Evolutionary conservation across 2,113 vertebrate genomes (phyloP).

Genomic region (Erpornis zantholeuca): DNA sequence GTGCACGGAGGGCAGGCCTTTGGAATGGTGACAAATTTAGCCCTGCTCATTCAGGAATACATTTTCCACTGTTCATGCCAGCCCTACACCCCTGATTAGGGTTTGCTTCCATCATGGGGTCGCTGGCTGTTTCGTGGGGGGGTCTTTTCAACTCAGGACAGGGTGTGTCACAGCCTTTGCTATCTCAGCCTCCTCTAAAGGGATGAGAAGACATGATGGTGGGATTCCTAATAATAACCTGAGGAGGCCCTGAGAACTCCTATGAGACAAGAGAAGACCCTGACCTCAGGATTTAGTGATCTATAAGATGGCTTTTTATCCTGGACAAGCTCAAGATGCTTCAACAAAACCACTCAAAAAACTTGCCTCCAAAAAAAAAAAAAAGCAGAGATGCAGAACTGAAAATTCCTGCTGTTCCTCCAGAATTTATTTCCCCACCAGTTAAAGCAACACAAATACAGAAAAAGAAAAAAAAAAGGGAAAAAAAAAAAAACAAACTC

Average conservation of each 20-base stretch:
- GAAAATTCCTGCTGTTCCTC: background rate
- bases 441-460: background rate
- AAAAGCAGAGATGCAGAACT: background rate
- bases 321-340: background rate
- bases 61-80: slow-evolving; percentile 31
- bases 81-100: background rate
- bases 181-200: background rate
- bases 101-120: background rate
- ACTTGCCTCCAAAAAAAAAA: background rate
- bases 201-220: background rate
- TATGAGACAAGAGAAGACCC: background rate
- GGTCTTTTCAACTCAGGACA: background rate
- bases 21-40: background rate
- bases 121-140: background rate
- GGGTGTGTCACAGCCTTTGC: background rate
- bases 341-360: background rate
- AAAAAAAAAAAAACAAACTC: too few species aligned
- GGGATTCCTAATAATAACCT: background rate
- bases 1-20: background rate
- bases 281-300: background rate
- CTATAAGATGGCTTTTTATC: background rate
- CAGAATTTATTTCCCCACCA: background rate
- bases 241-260: background rate
- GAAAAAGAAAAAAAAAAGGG: background rate
- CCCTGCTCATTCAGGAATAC: background rate